Evolutionary conservation across 2,888 invertebrate species (phyloP), one percentile per base, ranked within the genome.

Genomic region (Lycaena phlaeas): DNA sequence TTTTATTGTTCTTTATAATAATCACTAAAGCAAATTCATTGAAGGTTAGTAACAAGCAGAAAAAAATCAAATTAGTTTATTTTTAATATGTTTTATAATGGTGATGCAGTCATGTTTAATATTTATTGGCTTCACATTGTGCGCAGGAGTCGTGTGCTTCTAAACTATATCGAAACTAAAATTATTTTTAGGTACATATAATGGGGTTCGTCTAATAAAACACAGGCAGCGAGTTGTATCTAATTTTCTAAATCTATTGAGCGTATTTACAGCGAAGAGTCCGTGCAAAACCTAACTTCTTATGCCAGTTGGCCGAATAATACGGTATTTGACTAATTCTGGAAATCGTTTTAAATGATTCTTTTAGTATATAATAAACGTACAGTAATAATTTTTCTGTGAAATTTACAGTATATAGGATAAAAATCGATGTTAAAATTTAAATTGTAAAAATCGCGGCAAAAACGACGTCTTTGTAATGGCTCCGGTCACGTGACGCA

Each of bases 181-280:
- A 22, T 6, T 9, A 22, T 22, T n/a, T n/a, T n/a, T 22, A 4
- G 22, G 5, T 6, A 22, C 18, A 18, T n/a, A n/a, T n/a, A 18
- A 18, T 17, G 10, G 9, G 15, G 15, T 6, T 31, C 9, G 11
- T 18, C 34, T 34, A 31, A 22, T 34, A 11, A 12, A 7, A 31
- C n/a, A 31, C 34, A 34, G 34, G 34, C 34, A 34, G 12, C 34
- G 22, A 18, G 22, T 34, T 12, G 18, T 18, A 31, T 18, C 34
- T 18, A 34, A 11, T 25, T 3, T 10, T n/a, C 30, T 39, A 39
- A 30, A 26, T 30, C 39, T 39, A 39, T 29, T 25, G 25, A 39
- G 61, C 67, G 39, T 48, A 42, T 34, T 42, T 45, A 42, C 27
- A 40, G 44, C 17, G 38, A 22, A 38, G n/a, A n/a, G n/a, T 38